Base-by-base conservation (phyloP, 92 coral and sea anemone genomes). In the Virgularia gustaviana region DNA sequence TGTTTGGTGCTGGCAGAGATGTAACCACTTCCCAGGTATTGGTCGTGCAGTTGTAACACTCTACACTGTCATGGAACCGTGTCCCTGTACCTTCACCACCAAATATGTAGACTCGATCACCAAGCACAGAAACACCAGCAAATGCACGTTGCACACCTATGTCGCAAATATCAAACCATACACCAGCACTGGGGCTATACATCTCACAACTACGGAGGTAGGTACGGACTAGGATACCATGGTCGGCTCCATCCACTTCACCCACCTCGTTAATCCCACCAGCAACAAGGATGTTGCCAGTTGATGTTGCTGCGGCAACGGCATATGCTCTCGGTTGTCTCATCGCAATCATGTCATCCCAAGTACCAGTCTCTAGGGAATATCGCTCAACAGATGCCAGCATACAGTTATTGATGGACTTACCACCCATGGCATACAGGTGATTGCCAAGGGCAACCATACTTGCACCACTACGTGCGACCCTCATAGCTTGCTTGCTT, bases 341-440 rank as follows among this genome's bases (percentile, higher is more conserved):
- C 75, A 68, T 68, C 37, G 47, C 75, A 31, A 12, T 35, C 75
- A 68, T 68, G 2, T 11, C 22, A 13, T 68, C 75, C 75, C 75
- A 68, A 19, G 60, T 20, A 38, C 51, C 61, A 30, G 15, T 19
- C 25, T 30, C 39, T 28, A 68, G 37, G 3, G 75, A 68, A 9
- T 68, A 68, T 2, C 75, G 54, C 51, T 68, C 75, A 30, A 51
- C 51, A 1, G 75, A 68, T 0, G 75, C 30, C 30, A 68, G 45
- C 75, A 68, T 68, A 25, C 54, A 29, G 75, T 51, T 62, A 9
- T 77, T 57, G 65, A 88, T 91, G 44, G 98, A 88, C 83, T 92
- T 92, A 33, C 98, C 98, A 64, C 98, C 98, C 82, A 89, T 80
- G 16, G 96, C 96, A 82, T 92, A 92, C 51, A 92, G 88, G 78